Percentiles rank a stretch among this genome's conserved stretches.
Evolutionary conservation across 2,113 vertebrate genomes (phyloP).

Genomic region (Chitala chitala): DNA sequence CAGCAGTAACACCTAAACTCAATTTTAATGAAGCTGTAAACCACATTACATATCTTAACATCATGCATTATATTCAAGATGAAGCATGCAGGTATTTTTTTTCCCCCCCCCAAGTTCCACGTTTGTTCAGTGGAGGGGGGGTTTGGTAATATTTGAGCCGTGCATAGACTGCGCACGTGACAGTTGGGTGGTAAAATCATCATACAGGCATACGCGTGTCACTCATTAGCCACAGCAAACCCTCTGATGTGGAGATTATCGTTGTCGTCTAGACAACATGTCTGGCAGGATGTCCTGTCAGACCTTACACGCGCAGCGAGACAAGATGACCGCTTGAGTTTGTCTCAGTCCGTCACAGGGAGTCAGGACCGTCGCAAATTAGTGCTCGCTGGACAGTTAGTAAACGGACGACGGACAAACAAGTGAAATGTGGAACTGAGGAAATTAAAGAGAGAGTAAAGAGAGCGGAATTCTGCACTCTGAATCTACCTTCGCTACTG

Average conservation of each 20-base stretch:
- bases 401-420: too few species aligned
- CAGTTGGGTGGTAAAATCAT: too few species aligned
- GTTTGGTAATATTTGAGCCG: too few species aligned
- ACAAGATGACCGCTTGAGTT: constrained; percentile 6
- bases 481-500: constrained; percentile 49
- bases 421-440: background rate
- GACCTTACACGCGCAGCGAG: constrained; percentile 11
- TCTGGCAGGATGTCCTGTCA: constrained; percentile 7
- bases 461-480: constrained; percentile 18
- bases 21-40: too few species aligned
- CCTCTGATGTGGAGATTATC: constrained; percentile 2
- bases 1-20: too few species aligned
- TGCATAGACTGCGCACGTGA: too few species aligned
- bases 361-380: background rate
- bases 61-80: too few species aligned
- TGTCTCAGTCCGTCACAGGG: constrained; percentile 18
- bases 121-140: too few species aligned
- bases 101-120: too few species aligned
- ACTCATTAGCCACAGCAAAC: constrained; percentile 9
- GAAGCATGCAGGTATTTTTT: too few species aligned
- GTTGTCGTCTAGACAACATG: background rate
- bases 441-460: background rate
- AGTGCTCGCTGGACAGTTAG: too few species aligned
- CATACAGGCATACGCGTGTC: background rate
- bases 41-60: too few species aligned